phyloP scores from a whole-genome alignment of 2,797 vertebrate genomes.

The Mormyrus proboscirostris region DNA sequence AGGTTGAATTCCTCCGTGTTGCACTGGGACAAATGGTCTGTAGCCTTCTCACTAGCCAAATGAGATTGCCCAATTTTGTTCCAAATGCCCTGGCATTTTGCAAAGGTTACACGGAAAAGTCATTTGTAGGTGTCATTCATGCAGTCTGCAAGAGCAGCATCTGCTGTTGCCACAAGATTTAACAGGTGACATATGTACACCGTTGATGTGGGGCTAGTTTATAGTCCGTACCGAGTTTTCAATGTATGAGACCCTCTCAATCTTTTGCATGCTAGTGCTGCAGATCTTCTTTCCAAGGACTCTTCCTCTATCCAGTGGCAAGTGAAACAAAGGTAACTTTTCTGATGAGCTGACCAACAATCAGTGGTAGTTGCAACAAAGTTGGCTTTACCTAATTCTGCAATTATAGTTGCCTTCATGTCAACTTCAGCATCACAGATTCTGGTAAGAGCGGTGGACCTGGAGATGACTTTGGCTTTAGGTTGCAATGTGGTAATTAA shows the following conservation, averaged over 20 bases:
- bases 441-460: not conserved
- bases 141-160: slow-evolving; percentile 17
- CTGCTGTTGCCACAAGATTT: slow-evolving; percentile 24
- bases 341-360: too few relatives aligned
- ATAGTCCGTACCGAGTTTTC: slow-evolving; percentile 7
- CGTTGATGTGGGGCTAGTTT: slow-evolving; percentile 16
- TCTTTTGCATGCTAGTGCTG: too few relatives aligned
- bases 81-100: slow-evolving; percentile 20
- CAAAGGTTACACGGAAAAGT: slow-evolving; percentile 17
- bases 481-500: slow-evolving; percentile 13
- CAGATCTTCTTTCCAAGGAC: too few relatives aligned
- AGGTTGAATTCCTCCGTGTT: slow-evolving; percentile 13
- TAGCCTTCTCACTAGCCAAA: slow-evolving; percentile 3
- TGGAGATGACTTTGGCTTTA: slow-evolving; percentile 24
- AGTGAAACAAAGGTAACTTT: too few relatives aligned
- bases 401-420: too few relatives aligned
- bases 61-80: slow-evolving; percentile 15
- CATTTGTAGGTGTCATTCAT: slow-evolving; percentile 22
- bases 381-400: too few relatives aligned
- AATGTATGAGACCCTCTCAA: not conserved
- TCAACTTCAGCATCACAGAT: too few relatives aligned
- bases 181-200: not conserved
- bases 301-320: too few relatives aligned
- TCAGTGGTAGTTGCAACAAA: too few relatives aligned
- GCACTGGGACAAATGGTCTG: not conserved